Conservation (phyloP, 2,888 invertebrate species). For the Erebia epiphron region DNA sequence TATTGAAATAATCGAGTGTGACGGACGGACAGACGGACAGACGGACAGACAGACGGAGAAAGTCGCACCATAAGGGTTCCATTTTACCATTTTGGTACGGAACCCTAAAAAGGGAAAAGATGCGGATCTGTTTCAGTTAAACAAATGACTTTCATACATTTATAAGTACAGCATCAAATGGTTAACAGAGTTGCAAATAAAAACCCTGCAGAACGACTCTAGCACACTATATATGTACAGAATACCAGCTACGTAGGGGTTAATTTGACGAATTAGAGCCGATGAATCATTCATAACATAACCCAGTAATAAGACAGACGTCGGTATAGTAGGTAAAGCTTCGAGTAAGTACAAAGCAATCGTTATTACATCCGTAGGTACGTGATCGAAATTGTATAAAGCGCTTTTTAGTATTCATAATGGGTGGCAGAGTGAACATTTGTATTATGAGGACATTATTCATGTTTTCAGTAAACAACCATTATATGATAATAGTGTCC, state of each 20-base stretch:
- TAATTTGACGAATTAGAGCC: not conserved
- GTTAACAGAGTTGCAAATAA: not conserved
- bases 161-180: not conserved
- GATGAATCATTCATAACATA: slow-evolving; percentile 32
- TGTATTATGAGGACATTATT: slow-evolving; percentile 4
- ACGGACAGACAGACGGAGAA: too few species aligned
- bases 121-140: too few species aligned
- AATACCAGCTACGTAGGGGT: not conserved
- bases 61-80: too few species aligned
- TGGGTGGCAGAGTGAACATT: slow-evolving; percentile 24
- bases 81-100: too few species aligned
- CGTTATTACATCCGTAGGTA: slow-evolving; percentile 26
- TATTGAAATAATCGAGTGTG: too few species aligned
- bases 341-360: slow-evolving; percentile 23
- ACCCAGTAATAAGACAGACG: slow-evolving; percentile 38
- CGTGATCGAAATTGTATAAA: slow-evolving; percentile 33
- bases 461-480: not conserved
- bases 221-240: not conserved
- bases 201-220: not conserved
- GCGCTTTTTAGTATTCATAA: slow-evolving; percentile 23
- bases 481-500: not conserved
- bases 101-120: too few species aligned
- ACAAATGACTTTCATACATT: not conserved
- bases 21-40: too few species aligned
- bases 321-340: slow-evolving; percentile 21